phyloP scores from a whole-genome alignment of 2,888 invertebrate species.

The Biston betularia region DNA sequence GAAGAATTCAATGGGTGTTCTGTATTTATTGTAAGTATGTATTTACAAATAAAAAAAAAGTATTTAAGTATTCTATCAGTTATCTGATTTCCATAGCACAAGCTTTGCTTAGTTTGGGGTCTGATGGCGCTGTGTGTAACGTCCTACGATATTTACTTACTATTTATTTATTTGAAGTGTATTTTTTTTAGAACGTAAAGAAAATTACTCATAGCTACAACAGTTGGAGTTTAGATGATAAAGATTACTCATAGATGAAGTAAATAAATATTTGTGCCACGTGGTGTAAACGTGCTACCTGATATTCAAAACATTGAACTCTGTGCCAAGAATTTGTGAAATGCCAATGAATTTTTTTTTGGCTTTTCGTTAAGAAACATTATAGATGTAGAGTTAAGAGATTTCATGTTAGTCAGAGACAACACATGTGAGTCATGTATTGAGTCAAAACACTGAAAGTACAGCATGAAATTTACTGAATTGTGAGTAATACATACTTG shows the following conservation, averaged over 20 bases:
- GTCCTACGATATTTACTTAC: too few relatives aligned
- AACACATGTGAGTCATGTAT: slow-evolving; percentile 72
- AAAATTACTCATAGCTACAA: slow-evolving; percentile 9
- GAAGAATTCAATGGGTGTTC: not conserved
- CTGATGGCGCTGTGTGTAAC: too few relatives aligned
- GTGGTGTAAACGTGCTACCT: slow-evolving; percentile 19
- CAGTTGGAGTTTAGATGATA: slow-evolving; percentile 3
- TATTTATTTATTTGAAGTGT: slow-evolving; percentile 3
- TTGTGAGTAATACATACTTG: slow-evolving; percentile 63
- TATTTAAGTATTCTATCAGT: too few relatives aligned
- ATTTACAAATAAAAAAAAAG: too few relatives aligned
- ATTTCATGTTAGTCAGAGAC: slow-evolving; percentile 73
- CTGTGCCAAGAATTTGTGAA: slow-evolving; percentile 26
- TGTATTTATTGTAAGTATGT: too few relatives aligned
- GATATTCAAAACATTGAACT: slow-evolving; percentile 19
- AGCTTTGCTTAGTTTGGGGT: too few relatives aligned
- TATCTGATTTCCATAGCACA: too few relatives aligned
- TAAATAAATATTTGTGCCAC: slow-evolving; percentile 23
- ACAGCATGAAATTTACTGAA: slow-evolving; percentile 57
- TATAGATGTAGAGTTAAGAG: slow-evolving; percentile 45
- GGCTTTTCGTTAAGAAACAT: slow-evolving; percentile 12
- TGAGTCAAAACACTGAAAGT: slow-evolving; percentile 77
- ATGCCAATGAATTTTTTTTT: slow-evolving; percentile 8
- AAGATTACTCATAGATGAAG: slow-evolving; percentile 13
- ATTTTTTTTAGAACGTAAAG: not conserved